phyloP scores from a whole-genome alignment of 2,888 invertebrate genomes.

The Apodemia hepburni region DNA sequence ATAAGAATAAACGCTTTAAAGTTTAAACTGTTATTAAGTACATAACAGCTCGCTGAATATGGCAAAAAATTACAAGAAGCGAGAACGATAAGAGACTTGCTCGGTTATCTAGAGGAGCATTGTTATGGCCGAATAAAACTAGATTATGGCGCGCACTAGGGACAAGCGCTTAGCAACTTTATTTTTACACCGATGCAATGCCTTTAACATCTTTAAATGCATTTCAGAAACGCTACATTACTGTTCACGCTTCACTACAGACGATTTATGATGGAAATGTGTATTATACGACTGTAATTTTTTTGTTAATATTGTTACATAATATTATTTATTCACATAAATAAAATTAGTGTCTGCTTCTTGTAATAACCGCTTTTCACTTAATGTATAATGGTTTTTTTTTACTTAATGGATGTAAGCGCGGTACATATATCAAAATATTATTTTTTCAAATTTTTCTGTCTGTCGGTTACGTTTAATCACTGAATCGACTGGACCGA shows the following conservation, averaged over 20 bases:
- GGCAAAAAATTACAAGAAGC: slow-evolving; percentile 8
- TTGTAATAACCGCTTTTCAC: too few relatives aligned
- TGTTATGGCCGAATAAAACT: slow-evolving; percentile 60
- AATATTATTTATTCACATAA: too few relatives aligned
- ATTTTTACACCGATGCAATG: slow-evolving; percentile 37
- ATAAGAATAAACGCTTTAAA: not conserved
- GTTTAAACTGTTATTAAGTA: slow-evolving; percentile 4
- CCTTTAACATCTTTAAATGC: slow-evolving; percentile 21
- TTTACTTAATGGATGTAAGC: too few relatives aligned
- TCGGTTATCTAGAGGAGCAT: slow-evolving; percentile 39
- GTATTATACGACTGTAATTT: not conserved
- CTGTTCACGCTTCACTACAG: slow-evolving; percentile 27
- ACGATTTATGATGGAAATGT: slow-evolving; percentile 28
- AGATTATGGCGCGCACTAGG: slow-evolving; percentile 51
- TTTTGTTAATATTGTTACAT: not conserved
- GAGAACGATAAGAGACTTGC: slow-evolving; percentile 17
- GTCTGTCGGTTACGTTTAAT: too few relatives aligned
- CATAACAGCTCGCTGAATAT: not conserved
- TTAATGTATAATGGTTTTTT: too few relatives aligned
- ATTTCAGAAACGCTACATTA: slow-evolving; percentile 16
- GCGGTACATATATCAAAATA: too few relatives aligned
- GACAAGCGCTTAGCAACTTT: slow-evolving; percentile 53
- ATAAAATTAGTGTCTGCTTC: too few relatives aligned
- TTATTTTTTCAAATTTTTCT: too few relatives aligned
- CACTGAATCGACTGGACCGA: too few relatives aligned